A percentile compares a stretch with the other conserved stretches of the same genome.
These are phyloP conservation scores for Phoeniculus purpureus DNA, from an alignment of 2,797 vertebrate species.

Conservation along the genomic window DNA sequence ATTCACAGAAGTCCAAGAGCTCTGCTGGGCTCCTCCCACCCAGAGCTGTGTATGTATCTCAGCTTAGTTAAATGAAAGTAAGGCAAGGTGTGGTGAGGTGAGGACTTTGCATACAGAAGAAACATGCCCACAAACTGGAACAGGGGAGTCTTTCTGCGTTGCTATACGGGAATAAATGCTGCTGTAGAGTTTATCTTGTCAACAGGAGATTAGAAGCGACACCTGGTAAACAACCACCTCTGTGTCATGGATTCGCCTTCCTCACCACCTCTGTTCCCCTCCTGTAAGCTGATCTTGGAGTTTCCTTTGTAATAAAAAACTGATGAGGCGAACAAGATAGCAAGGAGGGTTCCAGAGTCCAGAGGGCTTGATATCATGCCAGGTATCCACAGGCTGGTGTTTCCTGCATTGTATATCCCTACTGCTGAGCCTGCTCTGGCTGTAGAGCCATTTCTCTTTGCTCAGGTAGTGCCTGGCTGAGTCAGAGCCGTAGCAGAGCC, in stretches of 20 bases:
- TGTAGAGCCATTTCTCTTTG: neutral
- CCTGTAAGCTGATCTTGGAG: neutral
- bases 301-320: neutral
- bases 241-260: neutral
- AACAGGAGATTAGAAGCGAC: neutral
- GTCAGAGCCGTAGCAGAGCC: neutral
- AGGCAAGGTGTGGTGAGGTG: neutral
- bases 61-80: neutral
- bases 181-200: neutral
- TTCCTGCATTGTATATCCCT: accelerated
- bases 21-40: neutral
- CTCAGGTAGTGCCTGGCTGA: neutral
- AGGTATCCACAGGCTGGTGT: neutral
- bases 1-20: accelerated
- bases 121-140: neutral
- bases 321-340: neutral
- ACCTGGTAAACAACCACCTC: neutral
- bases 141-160: neutral
- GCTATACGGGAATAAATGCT: neutral
- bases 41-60: accelerated
- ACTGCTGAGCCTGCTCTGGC: neutral
- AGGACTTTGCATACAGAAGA: neutral
- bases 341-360: neutral
- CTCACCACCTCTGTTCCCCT: neutral
- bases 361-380: neutral